phyloP scores from a whole-genome alignment of 2,888 invertebrate genomes.

The Catocala sponsa region DNA sequence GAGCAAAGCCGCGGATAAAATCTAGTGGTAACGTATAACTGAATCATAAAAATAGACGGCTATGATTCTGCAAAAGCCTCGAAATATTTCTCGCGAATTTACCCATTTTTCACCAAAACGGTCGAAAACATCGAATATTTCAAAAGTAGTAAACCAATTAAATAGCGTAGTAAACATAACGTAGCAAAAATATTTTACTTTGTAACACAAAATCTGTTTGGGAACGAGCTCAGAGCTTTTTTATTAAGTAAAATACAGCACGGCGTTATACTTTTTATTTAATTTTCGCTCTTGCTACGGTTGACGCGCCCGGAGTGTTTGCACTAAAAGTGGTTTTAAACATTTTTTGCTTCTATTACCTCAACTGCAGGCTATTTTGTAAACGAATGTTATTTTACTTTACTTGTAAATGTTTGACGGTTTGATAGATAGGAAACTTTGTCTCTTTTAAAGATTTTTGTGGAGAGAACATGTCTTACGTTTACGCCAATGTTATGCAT shows the following conservation, averaged over 20 bases:
- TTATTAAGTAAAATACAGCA: conserved; percentile 15
- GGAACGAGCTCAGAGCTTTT: conserved; percentile 7
- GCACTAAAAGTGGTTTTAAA: conserved; percentile 14
- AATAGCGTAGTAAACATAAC: neutral
- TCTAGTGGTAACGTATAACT: too few relatives aligned
- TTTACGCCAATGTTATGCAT: too few relatives aligned
- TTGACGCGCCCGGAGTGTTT: conserved; percentile 15
- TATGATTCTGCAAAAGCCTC: too few relatives aligned
- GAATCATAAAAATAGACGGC: too few relatives aligned
- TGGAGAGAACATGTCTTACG: too few relatives aligned
- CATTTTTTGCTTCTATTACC: neutral
- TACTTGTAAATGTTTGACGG: neutral
- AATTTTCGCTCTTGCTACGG: conserved; percentile 7
- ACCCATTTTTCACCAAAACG: too few relatives aligned
- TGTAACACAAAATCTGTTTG: conserved; percentile 11
- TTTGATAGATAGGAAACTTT: too few relatives aligned
- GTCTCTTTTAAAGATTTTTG: too few relatives aligned
- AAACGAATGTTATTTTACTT: neutral
- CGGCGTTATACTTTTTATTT: conserved; percentile 11
- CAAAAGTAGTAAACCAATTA: neutral
- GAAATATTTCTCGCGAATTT: too few relatives aligned
- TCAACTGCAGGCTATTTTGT: neutral
- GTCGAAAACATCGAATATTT: too few relatives aligned
- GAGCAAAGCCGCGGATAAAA: too few relatives aligned
- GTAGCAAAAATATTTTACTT: conserved; percentile 7